Percentiles rank a stretch among this genome's conserved stretches.
These are phyloP conservation scores for Mimas tiliae DNA, from an alignment of 2,888 invertebrate species.

Conservation along the genomic window DNA sequence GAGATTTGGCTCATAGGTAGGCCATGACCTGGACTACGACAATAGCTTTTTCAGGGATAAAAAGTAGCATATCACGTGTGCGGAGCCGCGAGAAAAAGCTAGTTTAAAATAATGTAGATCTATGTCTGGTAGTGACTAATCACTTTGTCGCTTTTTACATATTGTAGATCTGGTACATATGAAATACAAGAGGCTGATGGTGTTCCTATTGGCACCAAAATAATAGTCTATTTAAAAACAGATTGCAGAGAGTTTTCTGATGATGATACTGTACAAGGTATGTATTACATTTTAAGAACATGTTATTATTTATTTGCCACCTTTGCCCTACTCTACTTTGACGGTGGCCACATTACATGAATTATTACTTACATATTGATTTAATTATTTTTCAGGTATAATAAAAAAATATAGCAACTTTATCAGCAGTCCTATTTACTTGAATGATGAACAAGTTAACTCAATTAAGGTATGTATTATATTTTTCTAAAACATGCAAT, in stretches of 20 bases:
- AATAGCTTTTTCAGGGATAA: too few relatives aligned
- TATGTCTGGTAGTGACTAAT: too few relatives aligned
- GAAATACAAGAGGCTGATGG: constrained; percentile 94
- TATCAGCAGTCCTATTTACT: constrained; percentile 95
- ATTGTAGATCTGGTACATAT: constrained; percentile 91
- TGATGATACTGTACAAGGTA: constrained; percentile 91
- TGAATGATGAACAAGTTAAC: constrained; percentile 96
- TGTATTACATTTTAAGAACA: constrained; percentile 22
- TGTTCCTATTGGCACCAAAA: constrained; percentile 95
- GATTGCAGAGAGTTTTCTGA: constrained; percentile 96
- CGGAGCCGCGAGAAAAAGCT: too few relatives aligned
- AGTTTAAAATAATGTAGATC: too few relatives aligned
- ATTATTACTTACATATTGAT: constrained; percentile 7
- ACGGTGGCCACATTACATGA: too few relatives aligned
- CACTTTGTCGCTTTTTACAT: too few relatives aligned
- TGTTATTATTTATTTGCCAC: not conserved
- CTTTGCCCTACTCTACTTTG: too few relatives aligned
- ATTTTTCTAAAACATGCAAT: not conserved
- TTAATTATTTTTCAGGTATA: constrained; percentile 84
- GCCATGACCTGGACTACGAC: too few relatives aligned
- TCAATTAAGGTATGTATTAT: constrained; percentile 87
- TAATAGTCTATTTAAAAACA: constrained; percentile 94
- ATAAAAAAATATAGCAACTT: constrained; percentile 99
- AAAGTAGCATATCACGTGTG: too few relatives aligned
- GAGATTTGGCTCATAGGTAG: too few relatives aligned